phyloP scores from a whole-genome alignment of 2,797 vertebrate species.

The Mormyrus proboscirostris region DNA sequence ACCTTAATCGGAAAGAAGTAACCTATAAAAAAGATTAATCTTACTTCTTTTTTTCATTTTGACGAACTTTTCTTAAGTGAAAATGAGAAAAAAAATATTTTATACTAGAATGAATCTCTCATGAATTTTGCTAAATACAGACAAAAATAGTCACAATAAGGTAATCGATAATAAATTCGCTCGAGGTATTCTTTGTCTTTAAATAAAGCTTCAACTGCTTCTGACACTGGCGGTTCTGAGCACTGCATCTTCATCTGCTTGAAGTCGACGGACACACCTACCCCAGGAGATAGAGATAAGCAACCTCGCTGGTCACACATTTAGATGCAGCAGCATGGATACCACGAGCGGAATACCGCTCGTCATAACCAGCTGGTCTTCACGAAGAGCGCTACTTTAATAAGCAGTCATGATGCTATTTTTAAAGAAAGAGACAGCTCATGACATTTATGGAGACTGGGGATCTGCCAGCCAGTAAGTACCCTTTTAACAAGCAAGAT shows the following conservation, averaged over 20 bases:
- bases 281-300: background rate
- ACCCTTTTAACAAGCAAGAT: background rate
- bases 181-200: background rate
- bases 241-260: background rate
- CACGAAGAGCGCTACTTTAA: background rate
- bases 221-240: background rate
- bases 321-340: background rate
- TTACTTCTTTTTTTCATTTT: background rate
- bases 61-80: background rate
- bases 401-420: background rate
- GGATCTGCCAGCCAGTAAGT: background rate
- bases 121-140: background rate
- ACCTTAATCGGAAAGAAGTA: background rate
- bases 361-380: background rate
- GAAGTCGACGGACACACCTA: conserved; percentile 14
- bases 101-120: background rate
- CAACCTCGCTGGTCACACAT: background rate
- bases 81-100: background rate
- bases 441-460: conserved; percentile 4
- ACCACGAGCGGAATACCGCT: background rate
- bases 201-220: background rate
- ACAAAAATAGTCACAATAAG: background rate
- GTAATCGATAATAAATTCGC: background rate
- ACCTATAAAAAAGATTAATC: background rate
- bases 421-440: background rate